phyloP scores from a whole-genome alignment of 2,113 vertebrate species.

The Pseudorasbora parva region DNA sequence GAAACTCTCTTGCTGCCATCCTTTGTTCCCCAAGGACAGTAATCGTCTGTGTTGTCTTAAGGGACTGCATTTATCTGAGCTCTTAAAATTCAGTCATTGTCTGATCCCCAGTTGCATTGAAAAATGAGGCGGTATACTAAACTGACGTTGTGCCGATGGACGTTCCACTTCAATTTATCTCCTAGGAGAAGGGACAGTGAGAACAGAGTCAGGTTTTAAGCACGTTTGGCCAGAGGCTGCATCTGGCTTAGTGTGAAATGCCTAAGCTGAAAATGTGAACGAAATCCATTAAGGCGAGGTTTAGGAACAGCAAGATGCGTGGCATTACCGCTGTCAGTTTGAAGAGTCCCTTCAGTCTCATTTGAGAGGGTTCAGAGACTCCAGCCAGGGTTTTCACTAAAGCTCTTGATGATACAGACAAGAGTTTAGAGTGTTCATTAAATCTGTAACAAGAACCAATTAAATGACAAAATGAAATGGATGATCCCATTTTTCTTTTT shows the following conservation, averaged over 20 bases:
- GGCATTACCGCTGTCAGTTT: constrained; percentile 48
- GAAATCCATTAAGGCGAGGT: constrained; percentile 47
- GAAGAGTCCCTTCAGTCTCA: constrained; percentile 46
- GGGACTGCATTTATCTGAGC: constrained; percentile 22
- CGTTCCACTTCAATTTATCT: constrained; percentile 29
- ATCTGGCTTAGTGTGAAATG: constrained; percentile 22
- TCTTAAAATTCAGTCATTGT: constrained; percentile 30
- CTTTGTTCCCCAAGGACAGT: constrained; percentile 11
- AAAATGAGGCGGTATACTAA: constrained; percentile 22
- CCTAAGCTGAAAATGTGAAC: constrained; percentile 45
- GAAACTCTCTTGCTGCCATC: neutral
- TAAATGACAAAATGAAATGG: neutral
- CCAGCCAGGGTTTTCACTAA: neutral
- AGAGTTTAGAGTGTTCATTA: neutral
- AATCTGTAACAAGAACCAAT: constrained; percentile 8
- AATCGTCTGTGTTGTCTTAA: neutral
- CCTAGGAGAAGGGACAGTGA: constrained; percentile 10
- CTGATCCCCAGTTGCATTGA: constrained; percentile 11
- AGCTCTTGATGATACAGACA: constrained; percentile 9
- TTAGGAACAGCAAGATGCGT: constrained; percentile 35
- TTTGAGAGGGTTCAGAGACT: constrained; percentile 1
- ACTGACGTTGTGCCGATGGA: constrained; percentile 15
- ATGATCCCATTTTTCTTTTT: neutral
- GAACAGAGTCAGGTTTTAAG: constrained; percentile 36
- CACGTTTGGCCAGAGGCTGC: neutral